Percentiles rank a stretch among this genome's conserved stretches.
phyloP scores from a whole-genome alignment of 2,797 vertebrate genomes.

The Hyperoplus lanceolatus region DNA sequence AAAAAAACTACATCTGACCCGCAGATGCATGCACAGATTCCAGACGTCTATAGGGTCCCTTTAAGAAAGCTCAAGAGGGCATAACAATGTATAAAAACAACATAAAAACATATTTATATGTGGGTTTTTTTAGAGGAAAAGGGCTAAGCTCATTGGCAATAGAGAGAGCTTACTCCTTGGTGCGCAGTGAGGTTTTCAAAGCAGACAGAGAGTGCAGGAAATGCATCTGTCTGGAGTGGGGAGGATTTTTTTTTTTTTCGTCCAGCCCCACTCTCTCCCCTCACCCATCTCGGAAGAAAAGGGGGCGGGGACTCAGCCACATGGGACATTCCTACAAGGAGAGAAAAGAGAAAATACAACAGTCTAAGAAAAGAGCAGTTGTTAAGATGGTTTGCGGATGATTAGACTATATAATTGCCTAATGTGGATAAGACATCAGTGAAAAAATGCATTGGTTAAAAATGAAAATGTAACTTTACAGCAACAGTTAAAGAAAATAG shows the following conservation, averaged over 20 bases:
- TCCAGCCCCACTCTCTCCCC: conserved; percentile 75
- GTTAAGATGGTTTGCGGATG: not conserved
- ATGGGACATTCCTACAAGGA: conserved; percentile 70
- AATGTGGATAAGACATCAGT: no score
- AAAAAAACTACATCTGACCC: conserved; percentile 59
- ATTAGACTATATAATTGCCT: not conserved
- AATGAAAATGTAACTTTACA: no score
- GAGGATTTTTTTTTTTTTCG: conserved; percentile 66
- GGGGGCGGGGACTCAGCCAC: conserved; percentile 76
- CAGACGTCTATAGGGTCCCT: conserved; percentile 17
- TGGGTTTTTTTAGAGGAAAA: not conserved
- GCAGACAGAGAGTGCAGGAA: conserved; percentile 40
- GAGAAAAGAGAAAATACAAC: conserved; percentile 21
- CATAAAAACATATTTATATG: conserved; percentile 33
- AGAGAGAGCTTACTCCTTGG: no score
- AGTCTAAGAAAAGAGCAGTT: conserved; percentile 7
- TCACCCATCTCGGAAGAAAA: conserved; percentile 57
- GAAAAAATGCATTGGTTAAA: no score
- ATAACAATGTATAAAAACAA: conserved; percentile 43
- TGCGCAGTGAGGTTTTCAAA: conserved; percentile 45
- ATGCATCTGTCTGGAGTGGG: conserved; percentile 51
- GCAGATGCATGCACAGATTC: conserved; percentile 60
- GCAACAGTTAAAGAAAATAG: no score
- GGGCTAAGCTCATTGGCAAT: no score
- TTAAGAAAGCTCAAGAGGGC: conserved; percentile 15